Evolutionary conservation across 2,797 vertebrate species (phyloP).

Genomic region (Anisognathus igniventris): DNA sequence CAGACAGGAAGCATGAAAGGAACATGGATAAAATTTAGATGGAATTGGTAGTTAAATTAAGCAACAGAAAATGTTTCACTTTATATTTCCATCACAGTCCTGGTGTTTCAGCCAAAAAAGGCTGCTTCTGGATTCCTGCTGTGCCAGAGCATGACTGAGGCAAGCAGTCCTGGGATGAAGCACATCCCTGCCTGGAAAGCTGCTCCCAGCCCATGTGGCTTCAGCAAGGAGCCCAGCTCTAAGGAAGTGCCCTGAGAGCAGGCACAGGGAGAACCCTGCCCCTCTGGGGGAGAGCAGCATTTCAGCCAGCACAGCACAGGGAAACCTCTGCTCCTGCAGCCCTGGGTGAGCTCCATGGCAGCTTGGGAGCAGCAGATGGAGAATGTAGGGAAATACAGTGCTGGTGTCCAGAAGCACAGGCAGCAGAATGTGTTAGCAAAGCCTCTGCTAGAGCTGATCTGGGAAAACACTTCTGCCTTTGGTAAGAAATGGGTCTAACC

Average conservation of each 20-base stretch:
- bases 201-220: neutral
- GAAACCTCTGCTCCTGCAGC: neutral
- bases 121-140: neutral
- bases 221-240: neutral
- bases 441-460: neutral
- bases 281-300: neutral
- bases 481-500: neutral
- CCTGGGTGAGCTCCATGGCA: neutral
- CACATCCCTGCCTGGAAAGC: neutral
- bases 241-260: neutral
- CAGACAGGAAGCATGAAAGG: neutral
- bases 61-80: neutral
- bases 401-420: neutral
- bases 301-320: neutral
- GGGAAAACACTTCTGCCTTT: neutral
- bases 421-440: neutral
- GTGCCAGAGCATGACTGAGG: neutral
- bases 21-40: neutral
- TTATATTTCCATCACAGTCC: neutral
- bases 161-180: neutral
- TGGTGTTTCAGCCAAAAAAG: neutral
- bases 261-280: neutral
- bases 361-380: neutral
- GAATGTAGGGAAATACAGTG: neutral
- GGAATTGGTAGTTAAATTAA: slow-evolving; percentile 1